phyloP scores from a whole-genome alignment of 2,113 vertebrate genomes.

The Butorides virescens region DNA sequence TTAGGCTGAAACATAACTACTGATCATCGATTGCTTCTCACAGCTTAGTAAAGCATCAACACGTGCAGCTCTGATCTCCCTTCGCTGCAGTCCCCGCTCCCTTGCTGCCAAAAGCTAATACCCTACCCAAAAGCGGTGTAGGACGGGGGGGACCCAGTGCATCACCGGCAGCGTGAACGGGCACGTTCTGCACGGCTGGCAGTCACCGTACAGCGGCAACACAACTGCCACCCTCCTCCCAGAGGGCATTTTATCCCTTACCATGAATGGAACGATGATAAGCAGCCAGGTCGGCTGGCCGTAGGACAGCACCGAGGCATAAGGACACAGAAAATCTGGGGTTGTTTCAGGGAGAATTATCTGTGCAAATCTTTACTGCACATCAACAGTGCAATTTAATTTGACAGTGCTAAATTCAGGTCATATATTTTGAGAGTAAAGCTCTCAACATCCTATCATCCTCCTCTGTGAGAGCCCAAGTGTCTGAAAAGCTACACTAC shows the following conservation, averaged over 20 bases:
- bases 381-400: neutral
- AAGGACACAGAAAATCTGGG: neutral
- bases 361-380: neutral
- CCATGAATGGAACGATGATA: rapidly evolving
- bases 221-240: neutral
- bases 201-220: neutral
- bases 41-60: neutral
- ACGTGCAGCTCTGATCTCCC: neutral
- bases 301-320: neutral
- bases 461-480: neutral
- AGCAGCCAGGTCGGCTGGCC: neutral
- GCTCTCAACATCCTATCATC: neutral
- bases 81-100: neutral
- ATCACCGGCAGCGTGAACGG: neutral
- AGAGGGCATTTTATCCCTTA: neutral
- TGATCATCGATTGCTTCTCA: neutral
- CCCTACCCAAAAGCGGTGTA: neutral
- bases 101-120: neutral
- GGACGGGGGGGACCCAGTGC: neutral
- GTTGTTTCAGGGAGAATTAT: neutral
- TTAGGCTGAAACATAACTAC: neutral
- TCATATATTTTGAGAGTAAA: neutral
- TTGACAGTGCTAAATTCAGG: neutral
- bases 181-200: neutral
- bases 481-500: neutral